Evolutionary conservation across 1,140 invertebrate species (phyloP).

Genomic region (Glossosoma conforme): DNA sequence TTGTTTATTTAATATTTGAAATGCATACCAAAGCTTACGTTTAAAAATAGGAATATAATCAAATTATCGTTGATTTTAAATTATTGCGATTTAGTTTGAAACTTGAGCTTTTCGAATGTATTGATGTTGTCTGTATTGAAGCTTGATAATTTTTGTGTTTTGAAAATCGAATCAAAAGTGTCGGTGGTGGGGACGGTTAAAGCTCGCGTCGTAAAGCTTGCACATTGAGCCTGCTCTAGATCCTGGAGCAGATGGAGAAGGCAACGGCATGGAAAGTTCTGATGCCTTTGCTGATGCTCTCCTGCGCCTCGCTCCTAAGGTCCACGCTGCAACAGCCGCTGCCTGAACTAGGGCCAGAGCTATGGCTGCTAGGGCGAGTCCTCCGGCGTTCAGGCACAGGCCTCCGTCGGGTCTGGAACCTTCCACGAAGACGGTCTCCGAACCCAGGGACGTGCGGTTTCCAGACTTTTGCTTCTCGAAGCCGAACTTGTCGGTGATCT

Average conservation of each 20-base stretch:
- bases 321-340: slow-evolving; percentile 76
- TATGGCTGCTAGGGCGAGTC: slow-evolving; percentile 73
- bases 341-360: slow-evolving; percentile 79
- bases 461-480: slow-evolving; percentile 59
- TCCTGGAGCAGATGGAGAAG: slow-evolving; percentile 44
- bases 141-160: no score
- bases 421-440: slow-evolving; percentile 56
- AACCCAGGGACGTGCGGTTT: slow-evolving; percentile 38
- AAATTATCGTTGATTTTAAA: no score
- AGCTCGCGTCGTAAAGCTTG: slow-evolving; percentile 81
- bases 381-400: slow-evolving; percentile 71
- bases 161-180: slow-evolving; percentile 61
- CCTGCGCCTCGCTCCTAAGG: slow-evolving; percentile 75
- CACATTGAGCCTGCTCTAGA: slow-evolving; percentile 71
- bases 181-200: slow-evolving; percentile 64
- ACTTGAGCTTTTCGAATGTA: no score
- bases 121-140: no score
- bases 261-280: slow-evolving; percentile 37
- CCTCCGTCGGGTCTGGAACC: slow-evolving; percentile 49
- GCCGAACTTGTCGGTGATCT: slow-evolving; percentile 88
- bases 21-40: no score
- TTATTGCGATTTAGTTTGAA: no score
- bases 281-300: slow-evolving; percentile 55
- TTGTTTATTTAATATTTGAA: no score
- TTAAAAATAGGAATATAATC: no score